Conservation (phyloP, 2,888 invertebrate species). For the Octodonta nipae region DNA sequence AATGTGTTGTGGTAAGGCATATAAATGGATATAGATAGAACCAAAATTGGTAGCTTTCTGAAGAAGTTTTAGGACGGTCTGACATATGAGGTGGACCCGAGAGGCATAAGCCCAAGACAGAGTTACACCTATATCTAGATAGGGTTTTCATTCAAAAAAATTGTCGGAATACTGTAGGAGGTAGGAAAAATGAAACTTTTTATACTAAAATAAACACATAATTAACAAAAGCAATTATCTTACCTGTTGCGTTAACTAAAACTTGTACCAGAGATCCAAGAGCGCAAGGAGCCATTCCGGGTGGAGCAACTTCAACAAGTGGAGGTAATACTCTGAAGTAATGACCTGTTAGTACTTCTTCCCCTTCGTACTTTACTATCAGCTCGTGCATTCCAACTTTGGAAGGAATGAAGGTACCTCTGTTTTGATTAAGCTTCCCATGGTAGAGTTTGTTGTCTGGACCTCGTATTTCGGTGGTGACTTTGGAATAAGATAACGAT, state of each 20-base stretch:
- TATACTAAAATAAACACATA: not conserved
- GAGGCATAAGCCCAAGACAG: too few relatives aligned
- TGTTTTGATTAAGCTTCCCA: conserved; percentile 52
- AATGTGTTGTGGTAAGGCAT: too few relatives aligned
- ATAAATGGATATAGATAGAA: too few relatives aligned
- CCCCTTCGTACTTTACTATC: conserved; percentile 43
- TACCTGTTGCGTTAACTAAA: conserved; percentile 72
- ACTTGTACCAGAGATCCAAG: conserved; percentile 92
- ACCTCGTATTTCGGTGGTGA: conserved; percentile 31
- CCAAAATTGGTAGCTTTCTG: too few relatives aligned
- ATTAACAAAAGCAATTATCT: too few relatives aligned
- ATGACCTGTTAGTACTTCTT: conserved; percentile 43
- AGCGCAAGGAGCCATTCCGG: conserved; percentile 91
- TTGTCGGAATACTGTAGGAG: too few relatives aligned
- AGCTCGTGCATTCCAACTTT: conserved; percentile 88
- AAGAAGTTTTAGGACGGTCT: too few relatives aligned
- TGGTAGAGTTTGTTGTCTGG: conserved; percentile 33
- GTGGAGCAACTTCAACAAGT: conserved; percentile 71
- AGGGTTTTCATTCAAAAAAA: too few relatives aligned
- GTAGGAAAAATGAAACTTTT: too few relatives aligned
- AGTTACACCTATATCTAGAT: too few relatives aligned
- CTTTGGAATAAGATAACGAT: conserved; percentile 27
- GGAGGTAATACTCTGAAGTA: conserved; percentile 81
- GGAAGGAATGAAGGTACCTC: conserved; percentile 73
- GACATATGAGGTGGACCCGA: too few relatives aligned